Evolutionary conservation across 2,797 vertebrate genomes (phyloP).

Genomic region (Calcarius lapponicus): DNA sequence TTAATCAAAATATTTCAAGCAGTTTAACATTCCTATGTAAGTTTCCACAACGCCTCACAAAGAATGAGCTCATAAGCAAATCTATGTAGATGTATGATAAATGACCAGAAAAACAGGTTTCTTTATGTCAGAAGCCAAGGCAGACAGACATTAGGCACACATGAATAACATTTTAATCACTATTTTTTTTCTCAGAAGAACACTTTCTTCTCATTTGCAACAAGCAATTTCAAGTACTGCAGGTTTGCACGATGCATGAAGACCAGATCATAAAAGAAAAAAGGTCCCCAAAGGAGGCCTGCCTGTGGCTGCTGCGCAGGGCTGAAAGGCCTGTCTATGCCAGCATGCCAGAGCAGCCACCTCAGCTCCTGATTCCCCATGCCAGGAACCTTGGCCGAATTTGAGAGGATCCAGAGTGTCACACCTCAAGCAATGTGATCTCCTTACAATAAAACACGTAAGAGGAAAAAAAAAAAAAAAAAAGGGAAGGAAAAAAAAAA

Average conservation of each 20-base stretch:
- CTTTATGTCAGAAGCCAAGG: constrained; percentile 62
- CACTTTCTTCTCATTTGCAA: constrained; percentile 56
- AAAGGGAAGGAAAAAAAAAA: accelerated
- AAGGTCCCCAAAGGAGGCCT: not conserved
- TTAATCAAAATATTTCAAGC: constrained; percentile 78
- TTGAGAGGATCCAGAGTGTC: not conserved
- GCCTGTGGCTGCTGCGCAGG: not conserved
- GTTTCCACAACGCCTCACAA: constrained; percentile 63
- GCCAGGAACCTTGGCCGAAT: not conserved
- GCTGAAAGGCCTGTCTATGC: constrained; percentile 4
- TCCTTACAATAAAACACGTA: not conserved
- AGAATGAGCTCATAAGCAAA: constrained; percentile 73
- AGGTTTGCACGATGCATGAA: constrained; percentile 31
- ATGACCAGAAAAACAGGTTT: constrained; percentile 79
- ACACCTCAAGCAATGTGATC: not conserved
- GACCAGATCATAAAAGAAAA: not conserved
- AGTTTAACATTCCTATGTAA: constrained; percentile 74
- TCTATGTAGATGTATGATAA: constrained; percentile 73
- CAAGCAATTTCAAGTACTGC: constrained; percentile 48
- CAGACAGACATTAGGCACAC: constrained; percentile 59
- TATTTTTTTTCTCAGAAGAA: constrained; percentile 50
- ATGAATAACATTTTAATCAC: constrained; percentile 62
- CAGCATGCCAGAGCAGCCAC: not conserved
- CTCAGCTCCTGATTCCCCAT: not conserved
- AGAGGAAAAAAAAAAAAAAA: accelerated